Conservation (phyloP, 2,797 vertebrate genomes). For the Sebastes diploproa region DNA sequence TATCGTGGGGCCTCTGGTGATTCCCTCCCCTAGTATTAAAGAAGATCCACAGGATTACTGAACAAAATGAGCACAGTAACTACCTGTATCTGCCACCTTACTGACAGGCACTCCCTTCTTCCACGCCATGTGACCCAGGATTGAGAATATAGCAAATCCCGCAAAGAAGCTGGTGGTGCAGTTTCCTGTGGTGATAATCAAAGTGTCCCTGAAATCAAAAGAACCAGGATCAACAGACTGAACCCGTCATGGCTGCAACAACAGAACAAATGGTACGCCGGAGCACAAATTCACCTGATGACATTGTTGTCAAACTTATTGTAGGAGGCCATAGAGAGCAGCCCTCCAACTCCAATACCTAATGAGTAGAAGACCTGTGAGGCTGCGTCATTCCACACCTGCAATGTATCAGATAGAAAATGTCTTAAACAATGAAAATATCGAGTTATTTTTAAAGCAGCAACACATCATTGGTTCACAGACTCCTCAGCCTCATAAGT, state of each 20-base stretch:
- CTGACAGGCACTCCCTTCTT: constrained; percentile 83
- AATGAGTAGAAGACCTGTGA: constrained; percentile 90
- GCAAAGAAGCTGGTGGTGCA: constrained; percentile 87
- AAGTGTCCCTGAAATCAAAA: constrained; percentile 80
- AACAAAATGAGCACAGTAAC: neutral
- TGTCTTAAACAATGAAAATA: neutral
- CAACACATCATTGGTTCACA: neutral
- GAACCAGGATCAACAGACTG: neutral
- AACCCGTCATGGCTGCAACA: neutral
- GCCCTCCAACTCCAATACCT: constrained; percentile 87
- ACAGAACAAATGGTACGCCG: neutral
- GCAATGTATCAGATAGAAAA: constrained; percentile 13
- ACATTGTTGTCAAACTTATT: constrained; percentile 90
- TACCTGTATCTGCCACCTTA: constrained; percentile 85
- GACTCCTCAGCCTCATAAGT: neutral
- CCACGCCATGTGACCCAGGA: constrained; percentile 89
- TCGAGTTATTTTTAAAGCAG: neutral
- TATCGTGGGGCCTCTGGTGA: too few species aligned
- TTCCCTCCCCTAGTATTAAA: too few species aligned
- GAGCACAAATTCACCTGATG: constrained; percentile 77
- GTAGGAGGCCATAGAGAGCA: constrained; percentile 89
- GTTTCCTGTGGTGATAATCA: constrained; percentile 87
- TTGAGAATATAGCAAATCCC: constrained; percentile 88
- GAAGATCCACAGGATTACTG: neutral
- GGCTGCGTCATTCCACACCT: constrained; percentile 90